Evolutionary conservation across 1,140 invertebrate genomes (phyloP), one percentile per base, ranked within the genome.

Genomic region (Drosophila hydei): DNA sequence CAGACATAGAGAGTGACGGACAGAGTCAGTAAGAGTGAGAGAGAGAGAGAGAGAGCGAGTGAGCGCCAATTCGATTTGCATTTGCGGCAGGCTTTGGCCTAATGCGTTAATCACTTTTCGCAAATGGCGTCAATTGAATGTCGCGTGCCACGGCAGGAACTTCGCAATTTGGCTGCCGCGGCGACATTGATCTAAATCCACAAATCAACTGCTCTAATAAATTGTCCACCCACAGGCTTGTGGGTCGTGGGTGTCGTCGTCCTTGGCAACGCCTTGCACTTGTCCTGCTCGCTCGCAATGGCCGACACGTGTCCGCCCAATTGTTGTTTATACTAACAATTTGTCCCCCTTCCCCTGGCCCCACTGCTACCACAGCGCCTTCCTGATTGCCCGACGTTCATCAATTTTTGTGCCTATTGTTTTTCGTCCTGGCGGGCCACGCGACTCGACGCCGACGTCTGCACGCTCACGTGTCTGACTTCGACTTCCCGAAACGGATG

Each of bases 281-380:
- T 85, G 81, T 84, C 70, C 69, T 60, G 33, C 33, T 43, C 33
- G 48, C 54, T 38, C 43, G 59, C 78, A 88, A 88, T 88, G 83
- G 84, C 68, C 69, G 83, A 12, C 89, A 90, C 89, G 89, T 90
- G 89, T 42, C 40, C 51, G 71, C 63, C 73, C 89, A 90, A 90
- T 90, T 90, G 83, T 90, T 90, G 89, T 90, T 90, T 90, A 90
- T 90, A 79, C 89, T 87, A 90, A 90, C 80, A 90, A 90, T 90
- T 90, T 90, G 89, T 89, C 89, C 74, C 78, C 61, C 87, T 84
- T 87, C 89, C 71, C 78, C 52, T 33, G n/a, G 0, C n/a, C 40
- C 9, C 25, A 0, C 38, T 16, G 30, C 12, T 42, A 50, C 52
- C 47, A 18, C 51, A 48, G 36, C 40, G 21, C 16, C 33, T 77